Conservation (phyloP, 1,140 invertebrate species). For the Drosophila seguyi region DNA sequence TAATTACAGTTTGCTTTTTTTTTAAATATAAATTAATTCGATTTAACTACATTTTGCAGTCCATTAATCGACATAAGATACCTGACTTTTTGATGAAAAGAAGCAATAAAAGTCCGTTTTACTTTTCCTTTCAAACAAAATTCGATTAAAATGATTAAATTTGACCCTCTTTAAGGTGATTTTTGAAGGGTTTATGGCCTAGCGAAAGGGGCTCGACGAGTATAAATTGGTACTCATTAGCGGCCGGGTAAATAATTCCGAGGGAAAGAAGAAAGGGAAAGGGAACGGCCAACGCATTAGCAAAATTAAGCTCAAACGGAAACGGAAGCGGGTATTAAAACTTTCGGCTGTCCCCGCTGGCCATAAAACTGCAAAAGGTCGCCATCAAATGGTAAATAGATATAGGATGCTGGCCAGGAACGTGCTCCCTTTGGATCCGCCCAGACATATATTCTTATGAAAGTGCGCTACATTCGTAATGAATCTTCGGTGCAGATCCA, state of each 20-base stretch:
- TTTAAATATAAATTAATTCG: background rate
- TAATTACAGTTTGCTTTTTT: background rate
- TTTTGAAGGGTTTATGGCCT: constrained; percentile 20
- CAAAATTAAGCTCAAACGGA: constrained; percentile 68
- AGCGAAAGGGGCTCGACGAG: constrained; percentile 1
- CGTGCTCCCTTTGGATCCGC: constrained; percentile 33
- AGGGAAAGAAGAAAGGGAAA: background rate
- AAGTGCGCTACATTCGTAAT: constrained; percentile 59
- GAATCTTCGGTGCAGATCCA: constrained; percentile 62
- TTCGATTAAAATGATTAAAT: constrained; percentile 7
- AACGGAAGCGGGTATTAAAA: constrained; percentile 72
- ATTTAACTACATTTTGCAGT: background rate
- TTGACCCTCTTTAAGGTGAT: constrained; percentile 1
- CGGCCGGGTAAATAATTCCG: constrained; percentile 38
- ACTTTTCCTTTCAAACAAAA: background rate
- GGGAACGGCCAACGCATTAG: constrained; percentile 58
- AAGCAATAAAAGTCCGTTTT: background rate
- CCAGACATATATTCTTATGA: constrained; percentile 31
- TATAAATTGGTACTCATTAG: constrained; percentile 71
- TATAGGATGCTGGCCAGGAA: constrained; percentile 50
- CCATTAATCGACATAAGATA: background rate
- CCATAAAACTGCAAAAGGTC: constrained; percentile 67
- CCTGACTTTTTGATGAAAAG: too few relatives aligned
- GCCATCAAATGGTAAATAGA: constrained; percentile 65
- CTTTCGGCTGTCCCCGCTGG: constrained; percentile 39